Base-by-base conservation (phyloP, 2,797 vertebrate genomes). In the Pantherophis vulpinus region DNA sequence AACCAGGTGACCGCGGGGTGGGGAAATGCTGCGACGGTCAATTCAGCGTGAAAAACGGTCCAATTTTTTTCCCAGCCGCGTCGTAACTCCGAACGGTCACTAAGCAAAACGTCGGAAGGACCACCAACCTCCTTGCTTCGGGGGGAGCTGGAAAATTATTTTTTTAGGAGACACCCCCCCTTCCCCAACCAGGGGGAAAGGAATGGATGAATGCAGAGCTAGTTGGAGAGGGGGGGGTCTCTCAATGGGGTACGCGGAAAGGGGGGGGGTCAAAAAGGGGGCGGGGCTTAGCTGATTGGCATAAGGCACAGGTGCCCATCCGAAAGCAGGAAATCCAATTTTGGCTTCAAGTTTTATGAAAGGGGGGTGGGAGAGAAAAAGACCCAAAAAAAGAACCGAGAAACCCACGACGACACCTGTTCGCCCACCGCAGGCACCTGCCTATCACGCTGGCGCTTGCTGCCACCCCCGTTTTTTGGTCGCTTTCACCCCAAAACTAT, bases 61-160 rank as follows among this genome's bases (percentile, higher is more conserved):
- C 58, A 1, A 51, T 18, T 59, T 20, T 59, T 5, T 3, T 3
- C 16, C 5, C 18, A 6, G 58, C 4, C 0, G 4, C 58, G 0
- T 23, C 20, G 7, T 9, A 23, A 60, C 59, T 60, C 9, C 20
- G 2, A 60, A 60, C 20, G 0, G 7, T 25, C 59, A 0, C 59
- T 23, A 60, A 60, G 20, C 59, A 0, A 60, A 60, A 60, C 59
- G 0, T 8, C 8, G 20, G 20, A 23, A 60, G 7, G 59, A 23
- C 20, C 59, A 7, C 20, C 59, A 51, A 51, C 20, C 20, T 60
- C 59, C 59, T 60, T 8, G 59, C 6, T 60, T 60, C 20, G 6
- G 86, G 29, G 7, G 7, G 5, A 87, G 14, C 13, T 55, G 54
- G 86, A 55, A 29, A 5, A 55, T 87, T 87, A 16, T 16, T 9